Percentiles rank a stretch among this genome's conserved stretches.
Evolutionary conservation across 2,113 vertebrate species (phyloP).

Genomic region (Paralichthys olivaceus): DNA sequence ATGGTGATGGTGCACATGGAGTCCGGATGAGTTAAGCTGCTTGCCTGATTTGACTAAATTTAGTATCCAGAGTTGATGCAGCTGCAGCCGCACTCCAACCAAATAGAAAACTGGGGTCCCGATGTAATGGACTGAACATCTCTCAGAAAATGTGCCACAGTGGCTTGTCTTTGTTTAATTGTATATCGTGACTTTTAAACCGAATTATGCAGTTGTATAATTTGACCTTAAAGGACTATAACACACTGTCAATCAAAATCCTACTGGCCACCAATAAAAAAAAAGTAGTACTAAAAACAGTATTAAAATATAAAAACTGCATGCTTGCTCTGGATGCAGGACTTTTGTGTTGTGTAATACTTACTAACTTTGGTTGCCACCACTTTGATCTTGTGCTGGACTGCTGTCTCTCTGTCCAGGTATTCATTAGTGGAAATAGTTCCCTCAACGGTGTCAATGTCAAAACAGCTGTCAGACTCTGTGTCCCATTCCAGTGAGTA

Average conservation of each 20-base stretch:
- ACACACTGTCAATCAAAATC: too few species aligned
- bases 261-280: background rate
- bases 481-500: constrained; percentile 90
- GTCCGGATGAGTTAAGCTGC: constrained; percentile 29
- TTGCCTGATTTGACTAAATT: background rate
- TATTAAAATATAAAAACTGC: background rate
- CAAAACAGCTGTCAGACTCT: constrained; percentile 88
- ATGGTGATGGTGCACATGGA: background rate
- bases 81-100: constrained; percentile 3
- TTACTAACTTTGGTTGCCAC: constrained; percentile 97
- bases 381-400: constrained; percentile 91
- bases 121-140: too few species aligned
- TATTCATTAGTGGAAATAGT: constrained; percentile 90
- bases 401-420: constrained; percentile 90
- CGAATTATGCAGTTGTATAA: background rate
- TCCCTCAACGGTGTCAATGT: constrained; percentile 90
- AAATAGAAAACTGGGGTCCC: too few species aligned
- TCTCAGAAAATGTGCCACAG: too few species aligned
- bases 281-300: background rate
- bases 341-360: constrained; percentile 75
- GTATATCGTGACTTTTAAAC: too few species aligned
- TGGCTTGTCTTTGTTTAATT: too few species aligned
- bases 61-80: background rate
- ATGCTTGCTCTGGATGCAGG: background rate
- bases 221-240: background rate